phyloP scores from a whole-genome alignment of 2,888 invertebrate genomes.

The Drosophila kokeensis region DNA sequence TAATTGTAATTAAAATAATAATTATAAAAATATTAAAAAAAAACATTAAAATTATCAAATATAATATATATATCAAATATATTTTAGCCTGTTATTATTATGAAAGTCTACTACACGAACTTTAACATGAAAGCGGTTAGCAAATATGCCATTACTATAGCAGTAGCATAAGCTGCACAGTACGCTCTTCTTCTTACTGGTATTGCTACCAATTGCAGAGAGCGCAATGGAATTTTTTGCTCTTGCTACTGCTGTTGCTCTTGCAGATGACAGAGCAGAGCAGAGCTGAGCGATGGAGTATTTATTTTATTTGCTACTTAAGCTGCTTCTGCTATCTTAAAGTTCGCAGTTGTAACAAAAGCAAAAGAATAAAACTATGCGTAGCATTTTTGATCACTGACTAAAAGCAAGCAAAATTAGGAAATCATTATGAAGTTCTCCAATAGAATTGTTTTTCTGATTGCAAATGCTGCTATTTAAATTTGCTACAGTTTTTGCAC shows the following conservation, averaged over 20 bases:
- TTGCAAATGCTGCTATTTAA: background rate
- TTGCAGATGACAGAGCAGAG: background rate
- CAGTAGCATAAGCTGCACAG: background rate
- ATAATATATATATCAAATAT: too few species aligned
- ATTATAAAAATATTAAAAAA: too few species aligned
- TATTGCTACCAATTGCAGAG: background rate
- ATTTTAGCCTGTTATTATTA: too few species aligned
- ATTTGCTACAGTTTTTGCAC: background rate
- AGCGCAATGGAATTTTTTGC: background rate
- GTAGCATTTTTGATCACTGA: background rate
- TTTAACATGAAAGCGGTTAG: too few species aligned
- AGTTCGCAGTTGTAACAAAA: too few species aligned
- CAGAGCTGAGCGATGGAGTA: too few species aligned
- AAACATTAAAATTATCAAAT: too few species aligned
- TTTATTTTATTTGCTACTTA: too few species aligned
- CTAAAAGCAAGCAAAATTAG: too few species aligned
- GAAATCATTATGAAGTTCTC: background rate
- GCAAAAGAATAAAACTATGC: background rate
- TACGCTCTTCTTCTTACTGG: background rate
- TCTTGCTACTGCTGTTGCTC: background rate
- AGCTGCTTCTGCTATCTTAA: background rate
- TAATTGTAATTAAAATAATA: too few species aligned
- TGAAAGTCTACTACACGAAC: too few species aligned
- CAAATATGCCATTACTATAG: too few species aligned
- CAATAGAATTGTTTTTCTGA: background rate